Evolutionary conservation across 2,113 vertebrate genomes (phyloP).

Genomic region (Cyrtonyx montezumae): DNA sequence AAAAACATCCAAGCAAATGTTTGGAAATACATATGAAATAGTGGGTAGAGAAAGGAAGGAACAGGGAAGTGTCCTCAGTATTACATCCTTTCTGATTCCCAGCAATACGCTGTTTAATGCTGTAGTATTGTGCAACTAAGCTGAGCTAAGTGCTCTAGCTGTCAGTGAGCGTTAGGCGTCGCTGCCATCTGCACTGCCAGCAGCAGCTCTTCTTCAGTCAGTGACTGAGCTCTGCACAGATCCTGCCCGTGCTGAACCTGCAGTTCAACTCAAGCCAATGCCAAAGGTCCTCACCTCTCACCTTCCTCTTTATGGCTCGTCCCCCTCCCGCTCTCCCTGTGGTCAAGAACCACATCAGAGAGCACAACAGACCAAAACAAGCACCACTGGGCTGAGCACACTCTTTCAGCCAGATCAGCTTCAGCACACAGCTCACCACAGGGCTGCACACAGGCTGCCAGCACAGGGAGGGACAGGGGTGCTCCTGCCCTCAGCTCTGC

Average conservation of each 20-base stretch:
- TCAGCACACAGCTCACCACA: background rate
- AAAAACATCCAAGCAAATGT: background rate
- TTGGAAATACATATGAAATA: background rate
- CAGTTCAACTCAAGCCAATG: background rate
- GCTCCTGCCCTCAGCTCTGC: background rate
- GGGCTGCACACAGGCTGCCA: background rate
- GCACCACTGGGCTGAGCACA: background rate
- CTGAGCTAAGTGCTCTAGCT: background rate
- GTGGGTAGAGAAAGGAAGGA: background rate
- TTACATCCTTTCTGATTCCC: background rate
- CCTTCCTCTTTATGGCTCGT: background rate
- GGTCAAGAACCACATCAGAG: background rate
- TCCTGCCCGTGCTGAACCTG: background rate
- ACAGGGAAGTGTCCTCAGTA: background rate
- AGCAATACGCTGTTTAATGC: background rate
- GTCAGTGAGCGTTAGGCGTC: background rate
- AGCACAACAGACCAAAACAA: background rate
- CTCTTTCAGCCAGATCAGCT: background rate
- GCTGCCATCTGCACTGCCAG: background rate
- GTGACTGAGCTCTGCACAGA: background rate
- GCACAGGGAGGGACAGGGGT: background rate
- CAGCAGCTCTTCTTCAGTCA: background rate
- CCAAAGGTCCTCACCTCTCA: background rate
- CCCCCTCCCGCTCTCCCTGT: background rate
- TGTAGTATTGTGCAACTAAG: background rate